Evolutionary conservation across 2,888 invertebrate genomes (phyloP), one percentile per base, ranked within the genome.

Genomic region (Marasmarcha lunaedactyla): DNA sequence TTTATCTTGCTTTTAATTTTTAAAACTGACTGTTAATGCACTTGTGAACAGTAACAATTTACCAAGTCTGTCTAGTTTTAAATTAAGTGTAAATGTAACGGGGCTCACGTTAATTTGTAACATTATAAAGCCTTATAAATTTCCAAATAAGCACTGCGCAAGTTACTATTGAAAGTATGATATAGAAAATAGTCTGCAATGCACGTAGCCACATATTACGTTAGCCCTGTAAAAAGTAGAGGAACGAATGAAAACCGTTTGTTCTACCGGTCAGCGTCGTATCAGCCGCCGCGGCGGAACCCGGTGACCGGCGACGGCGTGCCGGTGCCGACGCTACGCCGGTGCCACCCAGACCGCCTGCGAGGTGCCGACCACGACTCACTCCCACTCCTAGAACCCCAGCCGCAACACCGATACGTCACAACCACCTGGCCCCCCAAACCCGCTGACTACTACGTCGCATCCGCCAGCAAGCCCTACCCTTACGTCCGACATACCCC

Each of bases 301-400:
- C 87, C 87, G 54, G 87, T 87, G 74, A 87, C 87, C 57, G 87
- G 87, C 61, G 86, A 86, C 63, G 87, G 87, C 59, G 79, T 87
- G 65, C 62, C 64, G 59, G 63, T 86, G 70, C 79, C 77, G 69
- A 83, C 81, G 58, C 70, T 57, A 64, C 76, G 84, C 44, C 77
- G 84, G 54, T 71, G 76, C 63, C 76, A 77, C 63, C 74, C 84
- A 44, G 71, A 71, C 71, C 59, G 68, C 67, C 71, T 64, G 67
- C 74, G 81, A 84, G 84, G 83, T 84, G 83, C 81, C 61, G 65
- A 68, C 68, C 63, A 54, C 39, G 46, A 53, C 47, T 39, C 48
- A 40, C 51, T 55, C 46, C 53, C 62, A 47, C 62, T 59, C 54
- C 57, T 70, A 27, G 55, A 64, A 38, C 81, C 81, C 10, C 72